phyloP scores from a whole-genome alignment of 1,140 invertebrate genomes.

The Schmidtea mediterranea region DNA sequence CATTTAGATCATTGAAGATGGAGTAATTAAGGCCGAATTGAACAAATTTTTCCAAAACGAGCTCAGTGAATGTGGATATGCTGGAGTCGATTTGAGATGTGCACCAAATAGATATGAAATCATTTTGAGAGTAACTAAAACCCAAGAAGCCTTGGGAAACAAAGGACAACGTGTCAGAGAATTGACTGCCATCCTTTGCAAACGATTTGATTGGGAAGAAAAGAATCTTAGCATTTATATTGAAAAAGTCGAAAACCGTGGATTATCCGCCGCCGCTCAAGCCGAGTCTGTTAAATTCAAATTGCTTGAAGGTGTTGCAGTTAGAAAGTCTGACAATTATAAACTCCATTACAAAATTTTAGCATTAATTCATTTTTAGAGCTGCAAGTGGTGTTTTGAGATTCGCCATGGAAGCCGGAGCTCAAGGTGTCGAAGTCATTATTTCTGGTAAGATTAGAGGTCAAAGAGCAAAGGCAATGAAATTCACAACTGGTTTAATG shows the following conservation, averaged over 20 bases:
- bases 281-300: constrained; percentile 95
- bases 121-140: constrained; percentile 85
- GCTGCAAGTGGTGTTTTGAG: constrained; percentile 93
- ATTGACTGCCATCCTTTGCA: constrained; percentile 85
- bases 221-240: constrained; percentile 80
- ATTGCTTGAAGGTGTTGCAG: constrained; percentile 69
- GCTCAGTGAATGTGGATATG: constrained; percentile 96
- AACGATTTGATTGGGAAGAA: constrained; percentile 78
- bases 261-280: constrained; percentile 92
- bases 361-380: constrained; percentile 27
- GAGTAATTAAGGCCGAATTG: constrained; percentile 90
- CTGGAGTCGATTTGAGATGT: constrained; percentile 75
- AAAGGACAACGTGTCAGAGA: constrained; percentile 61
- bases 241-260: constrained; percentile 86
- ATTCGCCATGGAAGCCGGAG: constrained; percentile 97
- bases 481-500: constrained; percentile 97
- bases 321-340: constrained; percentile 34
- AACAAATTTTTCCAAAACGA: constrained; percentile 95
- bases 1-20: constrained; percentile 71
- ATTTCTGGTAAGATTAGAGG: constrained; percentile 92
- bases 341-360: neutral
- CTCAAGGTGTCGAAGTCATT: constrained; percentile 80
- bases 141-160: constrained; percentile 76
- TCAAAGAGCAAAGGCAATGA: constrained; percentile 99
- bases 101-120: constrained; percentile 41